Evolutionary conservation across 2,888 invertebrate genomes (phyloP).

Genomic region (Aphrophora alni): DNA sequence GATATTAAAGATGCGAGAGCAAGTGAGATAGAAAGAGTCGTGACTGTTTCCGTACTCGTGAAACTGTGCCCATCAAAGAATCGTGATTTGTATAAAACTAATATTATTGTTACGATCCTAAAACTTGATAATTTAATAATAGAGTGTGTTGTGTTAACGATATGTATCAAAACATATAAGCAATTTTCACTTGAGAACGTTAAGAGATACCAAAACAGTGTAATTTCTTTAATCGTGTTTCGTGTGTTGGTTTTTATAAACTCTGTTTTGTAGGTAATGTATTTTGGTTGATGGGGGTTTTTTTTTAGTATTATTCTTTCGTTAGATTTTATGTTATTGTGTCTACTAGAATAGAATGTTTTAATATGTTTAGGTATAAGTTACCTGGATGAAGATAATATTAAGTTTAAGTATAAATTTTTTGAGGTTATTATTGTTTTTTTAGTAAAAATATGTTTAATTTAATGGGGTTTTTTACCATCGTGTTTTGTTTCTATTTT

Average conservation of each 20-base stretch:
- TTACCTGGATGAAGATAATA: no score
- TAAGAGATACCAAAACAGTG: not conserved
- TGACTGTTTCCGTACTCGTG: slow-evolving; percentile 34
- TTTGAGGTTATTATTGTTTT: no score
- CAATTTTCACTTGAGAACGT: slow-evolving; percentile 12
- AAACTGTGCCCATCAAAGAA: slow-evolving; percentile 33
- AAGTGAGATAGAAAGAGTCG: slow-evolving; percentile 12
- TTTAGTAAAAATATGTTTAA: no score
- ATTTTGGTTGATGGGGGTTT: no score
- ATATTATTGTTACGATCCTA: slow-evolving; percentile 43
- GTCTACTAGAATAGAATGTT: no score
- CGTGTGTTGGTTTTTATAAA: not conserved
- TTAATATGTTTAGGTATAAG: no score
- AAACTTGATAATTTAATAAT: slow-evolving; percentile 41
- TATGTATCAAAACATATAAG: slow-evolving; percentile 32
- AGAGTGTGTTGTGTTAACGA: slow-evolving; percentile 35
- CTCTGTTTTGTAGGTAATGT: not conserved
- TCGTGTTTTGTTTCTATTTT: no score
- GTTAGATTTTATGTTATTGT: no score
- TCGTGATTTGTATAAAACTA: slow-evolving; percentile 41
- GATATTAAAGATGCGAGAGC: not conserved
- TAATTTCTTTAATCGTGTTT: not conserved
- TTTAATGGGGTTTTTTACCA: no score
- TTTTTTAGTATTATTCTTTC: no score
- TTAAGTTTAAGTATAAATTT: no score